Evolutionary conservation across 53 echinoderm and acorn worm genomes (phyloP).

Genomic region (Apostichopus leukothele): DNA sequence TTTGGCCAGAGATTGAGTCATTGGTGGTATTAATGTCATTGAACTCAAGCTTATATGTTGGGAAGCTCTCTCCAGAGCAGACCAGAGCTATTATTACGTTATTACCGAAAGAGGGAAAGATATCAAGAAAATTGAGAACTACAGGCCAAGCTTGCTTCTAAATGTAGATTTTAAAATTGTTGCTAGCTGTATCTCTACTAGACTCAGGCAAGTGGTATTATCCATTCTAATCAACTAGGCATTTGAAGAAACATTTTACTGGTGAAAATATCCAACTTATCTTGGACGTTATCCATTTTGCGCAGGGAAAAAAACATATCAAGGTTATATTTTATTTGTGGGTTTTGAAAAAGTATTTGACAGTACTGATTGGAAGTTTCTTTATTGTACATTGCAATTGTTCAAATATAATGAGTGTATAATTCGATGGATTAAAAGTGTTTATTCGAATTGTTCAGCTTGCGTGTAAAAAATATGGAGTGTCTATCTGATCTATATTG

Average conservation of each 20-base stretch:
- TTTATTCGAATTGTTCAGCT: too few species aligned
- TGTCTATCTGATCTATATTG: too few species aligned
- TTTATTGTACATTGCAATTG: neutral
- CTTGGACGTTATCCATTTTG: neutral
- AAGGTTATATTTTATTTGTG: neutral
- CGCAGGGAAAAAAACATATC: neutral
- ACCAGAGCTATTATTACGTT: constrained; percentile 18
- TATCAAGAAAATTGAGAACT: constrained; percentile 4
- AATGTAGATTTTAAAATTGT: constrained; percentile 7
- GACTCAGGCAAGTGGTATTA: neutral
- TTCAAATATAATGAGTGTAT: neutral
- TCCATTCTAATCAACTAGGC: neutral
- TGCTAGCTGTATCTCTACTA: neutral
- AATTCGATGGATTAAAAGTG: too few species aligned
- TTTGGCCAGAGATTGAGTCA: constrained; percentile 20
- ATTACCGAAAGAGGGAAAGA: neutral
- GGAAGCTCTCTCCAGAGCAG: constrained; percentile 21
- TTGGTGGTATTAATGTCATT: constrained; percentile 13
- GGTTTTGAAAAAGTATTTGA: neutral
- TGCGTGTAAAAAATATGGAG: too few species aligned
- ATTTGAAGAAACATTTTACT: neutral
- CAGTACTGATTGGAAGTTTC: neutral
- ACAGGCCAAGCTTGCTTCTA: neutral
- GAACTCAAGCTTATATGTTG: neutral
- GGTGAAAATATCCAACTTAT: too few species aligned